phyloP scores from a whole-genome alignment of 2,113 vertebrate genomes.

The Papio anubis region DNA sequence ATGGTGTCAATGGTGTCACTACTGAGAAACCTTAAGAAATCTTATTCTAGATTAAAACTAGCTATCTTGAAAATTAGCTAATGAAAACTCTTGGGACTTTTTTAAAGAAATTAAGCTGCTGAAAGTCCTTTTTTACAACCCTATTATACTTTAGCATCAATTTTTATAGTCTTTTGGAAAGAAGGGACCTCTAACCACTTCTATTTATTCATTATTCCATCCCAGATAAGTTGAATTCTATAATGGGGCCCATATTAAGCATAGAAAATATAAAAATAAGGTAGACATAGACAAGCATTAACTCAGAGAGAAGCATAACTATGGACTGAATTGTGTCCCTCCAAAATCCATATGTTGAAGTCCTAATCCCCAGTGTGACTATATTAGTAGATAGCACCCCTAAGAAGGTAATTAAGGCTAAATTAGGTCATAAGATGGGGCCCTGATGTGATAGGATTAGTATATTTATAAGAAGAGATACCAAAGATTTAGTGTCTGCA shows the following conservation, averaged over 20 bases:
- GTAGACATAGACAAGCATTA: not conserved
- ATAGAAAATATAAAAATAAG: not conserved
- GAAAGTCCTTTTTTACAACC: not conserved
- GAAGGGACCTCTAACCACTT: not conserved
- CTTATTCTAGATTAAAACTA: not conserved
- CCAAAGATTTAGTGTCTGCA: not conserved
- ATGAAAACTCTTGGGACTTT: not conserved
- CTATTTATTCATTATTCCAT: slow-evolving; percentile 29
- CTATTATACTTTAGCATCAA: not conserved
- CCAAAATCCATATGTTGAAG: not conserved
- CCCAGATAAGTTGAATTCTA: not conserved
- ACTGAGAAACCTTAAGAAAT: not conserved
- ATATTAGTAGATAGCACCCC: not conserved
- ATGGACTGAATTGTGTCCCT: not conserved
- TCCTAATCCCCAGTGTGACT: not conserved
- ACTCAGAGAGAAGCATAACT: not conserved
- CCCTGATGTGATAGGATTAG: not conserved
- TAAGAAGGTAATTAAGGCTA: not conserved
- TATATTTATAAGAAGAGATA: not conserved
- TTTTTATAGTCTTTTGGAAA: slow-evolving; percentile 50
- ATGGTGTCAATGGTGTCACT: not conserved
- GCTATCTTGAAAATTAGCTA: not conserved
- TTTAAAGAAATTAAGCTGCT: slow-evolving; percentile 26
- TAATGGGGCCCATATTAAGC: not conserved
- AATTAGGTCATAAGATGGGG: not conserved